Evolutionary conservation across 2,113 vertebrate genomes (phyloP).

Genomic region (Limnothrissa miodon): DNA sequence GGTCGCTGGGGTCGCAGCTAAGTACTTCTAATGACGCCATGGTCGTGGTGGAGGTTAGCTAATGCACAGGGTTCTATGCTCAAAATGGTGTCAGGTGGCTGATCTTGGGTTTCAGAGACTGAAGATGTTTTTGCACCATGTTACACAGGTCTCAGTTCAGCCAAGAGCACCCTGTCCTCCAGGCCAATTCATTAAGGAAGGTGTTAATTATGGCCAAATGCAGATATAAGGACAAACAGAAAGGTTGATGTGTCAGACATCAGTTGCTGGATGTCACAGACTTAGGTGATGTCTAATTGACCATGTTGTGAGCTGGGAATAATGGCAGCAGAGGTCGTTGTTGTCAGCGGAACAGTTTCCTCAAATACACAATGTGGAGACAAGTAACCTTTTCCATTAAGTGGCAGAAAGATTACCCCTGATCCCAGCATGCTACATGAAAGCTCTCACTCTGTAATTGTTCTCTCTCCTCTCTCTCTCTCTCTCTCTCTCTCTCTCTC

Average conservation of each 20-base stretch:
- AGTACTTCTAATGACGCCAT: not conserved
- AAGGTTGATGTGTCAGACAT: not conserved
- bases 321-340: not conserved
- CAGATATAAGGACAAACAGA: not conserved
- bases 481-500: constrained; percentile 8
- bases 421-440: not conserved
- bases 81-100: not conserved
- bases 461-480: too few species aligned
- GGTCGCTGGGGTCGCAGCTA: not conserved
- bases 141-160: constrained; percentile 1
- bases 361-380: not conserved
- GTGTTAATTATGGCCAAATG: not conserved
- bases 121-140: not conserved
- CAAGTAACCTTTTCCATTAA: not conserved
- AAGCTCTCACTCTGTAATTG: not conserved
- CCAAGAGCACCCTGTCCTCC: not conserved
- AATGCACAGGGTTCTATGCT: not conserved
- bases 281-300: not conserved
- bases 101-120: not conserved
- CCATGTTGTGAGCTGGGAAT: not conserved
- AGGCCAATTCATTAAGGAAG: not conserved
- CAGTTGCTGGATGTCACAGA: not conserved
- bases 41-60: not conserved
- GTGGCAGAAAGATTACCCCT: constrained; percentile 10
- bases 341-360: not conserved